Evolutionary conservation across 2,888 invertebrate species (phyloP).

Genomic region (Drosophila greeni): DNA sequence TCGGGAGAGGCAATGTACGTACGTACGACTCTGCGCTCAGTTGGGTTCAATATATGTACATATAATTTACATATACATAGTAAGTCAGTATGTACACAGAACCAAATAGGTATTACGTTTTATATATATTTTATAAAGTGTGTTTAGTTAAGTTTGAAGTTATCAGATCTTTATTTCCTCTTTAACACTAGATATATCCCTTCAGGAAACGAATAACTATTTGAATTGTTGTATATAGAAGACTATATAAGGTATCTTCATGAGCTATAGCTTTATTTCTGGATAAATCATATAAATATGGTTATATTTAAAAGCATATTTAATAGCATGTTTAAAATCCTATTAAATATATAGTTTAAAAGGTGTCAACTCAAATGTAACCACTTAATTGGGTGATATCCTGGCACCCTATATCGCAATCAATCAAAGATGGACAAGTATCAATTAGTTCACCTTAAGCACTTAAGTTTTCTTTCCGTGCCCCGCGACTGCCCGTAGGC

Average conservation of each 20-base stretch:
- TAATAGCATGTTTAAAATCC: no score
- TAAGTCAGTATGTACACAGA: neutral
- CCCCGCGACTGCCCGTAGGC: neutral
- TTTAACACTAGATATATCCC: neutral
- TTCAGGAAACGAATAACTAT: neutral
- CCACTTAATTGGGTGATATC: no score
- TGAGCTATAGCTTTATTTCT: neutral
- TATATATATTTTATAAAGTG: neutral
- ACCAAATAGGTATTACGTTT: neutral
- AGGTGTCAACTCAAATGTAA: no score
- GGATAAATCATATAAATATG: neutral
- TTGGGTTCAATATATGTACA: conserved; percentile 7
- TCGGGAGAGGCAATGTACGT: conserved; percentile 2
- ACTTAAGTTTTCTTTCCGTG: neutral
- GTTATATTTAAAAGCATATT: no score
- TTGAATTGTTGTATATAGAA: neutral
- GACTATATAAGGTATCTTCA: neutral
- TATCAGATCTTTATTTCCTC: neutral
- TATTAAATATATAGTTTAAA: no score
- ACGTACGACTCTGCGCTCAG: neutral
- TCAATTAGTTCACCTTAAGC: no score
- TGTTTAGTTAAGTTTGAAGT: neutral
- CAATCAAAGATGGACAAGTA: no score
- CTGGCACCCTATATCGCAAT: no score
- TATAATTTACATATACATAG: conserved; percentile 6